Conservation (phyloP, 2,113 vertebrate species). For the Prochilodus magdalenae region DNA sequence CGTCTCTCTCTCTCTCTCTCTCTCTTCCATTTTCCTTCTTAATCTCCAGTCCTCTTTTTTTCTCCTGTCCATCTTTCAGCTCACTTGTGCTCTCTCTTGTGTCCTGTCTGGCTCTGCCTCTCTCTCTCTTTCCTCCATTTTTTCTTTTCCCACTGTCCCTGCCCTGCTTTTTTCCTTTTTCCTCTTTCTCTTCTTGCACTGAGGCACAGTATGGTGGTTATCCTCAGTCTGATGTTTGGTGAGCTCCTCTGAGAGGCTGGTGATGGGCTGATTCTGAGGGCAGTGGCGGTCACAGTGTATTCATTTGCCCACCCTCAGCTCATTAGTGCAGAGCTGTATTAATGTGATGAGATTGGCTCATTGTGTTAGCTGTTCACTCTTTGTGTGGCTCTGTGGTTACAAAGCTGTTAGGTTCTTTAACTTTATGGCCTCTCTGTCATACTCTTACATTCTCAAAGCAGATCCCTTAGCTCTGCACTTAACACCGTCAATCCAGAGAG, state of each 20-base stretch:
- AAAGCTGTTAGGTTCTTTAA: not conserved
- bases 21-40: not conserved
- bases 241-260: conserved; percentile 21
- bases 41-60: not conserved
- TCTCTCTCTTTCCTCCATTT: too few relatives aligned
- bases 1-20: too few relatives aligned
- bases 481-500: not conserved
- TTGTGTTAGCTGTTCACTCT: conserved; percentile 21
- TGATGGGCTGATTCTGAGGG: conserved; percentile 45
- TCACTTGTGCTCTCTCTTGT: not conserved
- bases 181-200: not conserved
- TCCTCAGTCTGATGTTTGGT: conserved; percentile 42
- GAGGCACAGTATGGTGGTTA: not conserved
- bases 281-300: conserved; percentile 35
- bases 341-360: conserved; percentile 21
- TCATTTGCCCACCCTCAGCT: conserved; percentile 33
- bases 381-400: conserved; percentile 24
- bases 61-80: too few relatives aligned
- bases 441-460: conserved; percentile 32
- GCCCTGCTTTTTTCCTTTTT: not conserved
- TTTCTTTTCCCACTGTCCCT: too few relatives aligned
- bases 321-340: conserved; percentile 36
- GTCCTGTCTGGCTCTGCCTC: not conserved
- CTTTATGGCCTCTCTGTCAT: not conserved
- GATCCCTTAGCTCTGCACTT: conserved; percentile 24